Base-by-base conservation (phyloP, 2,113 vertebrate species). In the Oenanthe melanoleuca region DNA sequence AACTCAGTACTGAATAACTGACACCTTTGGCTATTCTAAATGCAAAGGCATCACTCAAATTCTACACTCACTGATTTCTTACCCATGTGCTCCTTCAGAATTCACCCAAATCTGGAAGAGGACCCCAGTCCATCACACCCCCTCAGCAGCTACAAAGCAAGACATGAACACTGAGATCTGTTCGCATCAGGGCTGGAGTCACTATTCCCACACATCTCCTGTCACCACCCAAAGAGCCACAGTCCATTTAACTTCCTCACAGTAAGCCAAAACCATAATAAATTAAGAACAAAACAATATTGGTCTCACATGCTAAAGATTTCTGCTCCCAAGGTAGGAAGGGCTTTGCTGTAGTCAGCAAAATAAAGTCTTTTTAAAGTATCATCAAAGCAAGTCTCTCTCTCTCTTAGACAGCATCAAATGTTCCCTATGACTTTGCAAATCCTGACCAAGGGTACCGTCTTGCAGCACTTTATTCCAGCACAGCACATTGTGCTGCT, bases 111-210 rank as follows among this genome's bases (percentile, higher is more conserved):
- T 37, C 31, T 7, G 2, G 11, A 20, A 28, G 16, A 40, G 0
- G 0, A 31, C 38, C 47, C 38, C 0, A 0, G 52, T 29, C 37
- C 75, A 42, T 25, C 16, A 9, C 53, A 66, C 3, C 11, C 34
- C 4, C 42, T n/a, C 8, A 9, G 56, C 7, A 72, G 38, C 57
- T 34, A 50, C 38, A 47, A 63, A 75, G 23, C 29, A 53, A 59
- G 82, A 50, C 14, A 8, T 0, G 1, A 57, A 49, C 59, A 66
- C 33, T 1, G 1, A 28, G 21, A n/a, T 44, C 11, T 52, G 16
- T 47, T 17, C 33, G 55, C 52, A 45, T 16, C 1, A 3, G n/a
- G 3, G 0, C 29, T 0, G 1, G 37, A 55, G 24, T 60, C 33
- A 2, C 34, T 33, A 3, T 29, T 70, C 59, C 40, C 66, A 72